These are phyloP conservation scores for Acrobasis consociella DNA, from an alignment of 2,888 invertebrate genomes.

Conservation along the genomic window DNA sequence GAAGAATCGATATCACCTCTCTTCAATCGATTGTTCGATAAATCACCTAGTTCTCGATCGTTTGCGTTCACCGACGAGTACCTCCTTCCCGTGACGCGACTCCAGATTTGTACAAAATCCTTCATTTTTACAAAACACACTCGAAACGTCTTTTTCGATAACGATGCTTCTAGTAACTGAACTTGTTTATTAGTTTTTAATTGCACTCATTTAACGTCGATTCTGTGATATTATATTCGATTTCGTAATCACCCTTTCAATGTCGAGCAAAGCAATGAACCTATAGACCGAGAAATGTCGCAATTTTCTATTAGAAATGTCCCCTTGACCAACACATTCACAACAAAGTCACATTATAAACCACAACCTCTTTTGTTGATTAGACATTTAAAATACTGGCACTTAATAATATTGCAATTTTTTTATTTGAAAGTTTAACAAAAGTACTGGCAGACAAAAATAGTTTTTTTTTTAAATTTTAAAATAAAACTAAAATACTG, in stretches of 20 bases:
- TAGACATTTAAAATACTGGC: constrained; percentile 27
- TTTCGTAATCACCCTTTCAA: constrained; percentile 23
- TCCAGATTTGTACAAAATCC: constrained; percentile 84
- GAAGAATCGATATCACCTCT: constrained; percentile 55
- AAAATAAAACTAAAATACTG: background rate
- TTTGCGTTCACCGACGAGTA: constrained; percentile 80
- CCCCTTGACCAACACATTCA: constrained; percentile 19
- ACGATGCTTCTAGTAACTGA: constrained; percentile 35
- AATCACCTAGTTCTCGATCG: constrained; percentile 61
- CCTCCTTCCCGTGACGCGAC: constrained; percentile 73
- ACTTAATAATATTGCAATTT: constrained; percentile 2
- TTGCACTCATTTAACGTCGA: constrained; percentile 33
- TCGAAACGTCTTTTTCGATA: constrained; percentile 29
- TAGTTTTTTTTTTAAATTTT: background rate
- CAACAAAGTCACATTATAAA: constrained; percentile 24
- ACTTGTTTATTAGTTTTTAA: constrained; percentile 42
- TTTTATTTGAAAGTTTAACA: background rate
- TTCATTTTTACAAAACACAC: constrained; percentile 74
- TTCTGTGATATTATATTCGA: constrained; percentile 23
- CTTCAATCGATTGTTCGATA: constrained; percentile 58
- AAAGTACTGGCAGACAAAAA: background rate
- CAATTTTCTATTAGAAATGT: constrained; percentile 16
- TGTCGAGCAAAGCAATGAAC: constrained; percentile 1
- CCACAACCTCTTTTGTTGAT: constrained; percentile 10
- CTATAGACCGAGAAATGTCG: constrained; percentile 8